Evolutionary conservation across 2,797 vertebrate genomes (phyloP), one percentile per base, ranked within the genome.

Genomic region (Hyperoplus immaculatus): DNA sequence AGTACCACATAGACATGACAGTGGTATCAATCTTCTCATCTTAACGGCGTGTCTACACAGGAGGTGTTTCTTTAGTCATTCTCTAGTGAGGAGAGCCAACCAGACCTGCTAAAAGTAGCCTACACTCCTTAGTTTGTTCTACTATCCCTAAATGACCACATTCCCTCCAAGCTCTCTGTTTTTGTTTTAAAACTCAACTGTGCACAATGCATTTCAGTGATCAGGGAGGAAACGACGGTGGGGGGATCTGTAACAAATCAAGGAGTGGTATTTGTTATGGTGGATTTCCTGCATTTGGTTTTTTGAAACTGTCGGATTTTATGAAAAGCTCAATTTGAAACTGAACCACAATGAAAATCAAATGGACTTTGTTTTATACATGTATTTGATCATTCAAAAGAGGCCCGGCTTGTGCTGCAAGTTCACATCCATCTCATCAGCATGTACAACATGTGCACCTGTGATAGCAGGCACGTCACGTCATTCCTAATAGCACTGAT

Each of bases 221-320:
- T 15, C 39, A 47, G 60, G 61, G 65, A 69, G 60, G 39, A 39
- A 62, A 62, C 55, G 11, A 57, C 45, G 41, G 60, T 12, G 2
- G 1, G 1, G 36, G n/a, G 53, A 47, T 53, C 45, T 62, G 60
- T 42, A 61, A 54, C 18, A 76, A 61, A 65, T 58, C 57, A 74
- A 47, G 69, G 70, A 61, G 73, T 77, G 64, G 65, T 29, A 29
- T 46, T 49, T 39, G 9, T 57, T 58, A 63, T 49, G 11, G 63
- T 69, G 54, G 3, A 58, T 72, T 77, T 82, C 69, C 63, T 59
- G 58, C 49, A 39, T 58, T 36, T 47, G 46, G 10, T 36, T 16
- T 36, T 36, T 16, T 36, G 53, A 41, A 60, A 38, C 13, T 13
- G 60, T 6, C 38, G 15, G 5, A 49, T 6, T 38, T 69, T 29